Base-by-base conservation (phyloP, 1,140 invertebrate genomes). In the Nephotettix cincticeps region DNA sequence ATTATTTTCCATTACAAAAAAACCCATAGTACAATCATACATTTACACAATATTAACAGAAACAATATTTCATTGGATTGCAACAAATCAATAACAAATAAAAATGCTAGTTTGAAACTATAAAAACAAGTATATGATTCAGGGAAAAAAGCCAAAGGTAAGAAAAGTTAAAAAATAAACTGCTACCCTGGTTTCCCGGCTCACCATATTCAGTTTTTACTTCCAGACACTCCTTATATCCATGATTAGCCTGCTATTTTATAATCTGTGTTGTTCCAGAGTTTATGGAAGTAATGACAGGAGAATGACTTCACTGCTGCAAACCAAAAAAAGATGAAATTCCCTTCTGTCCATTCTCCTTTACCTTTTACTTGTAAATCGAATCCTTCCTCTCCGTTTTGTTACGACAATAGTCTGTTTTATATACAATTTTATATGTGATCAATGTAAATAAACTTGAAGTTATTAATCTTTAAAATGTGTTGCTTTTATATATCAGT, bases 221-320 rank as follows among this genome's bases (percentile, higher is more conserved):
- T 28, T 14, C 17, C 29, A 19, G n/a, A 9, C 28, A 29, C 21
- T 21, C 27, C 23, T 3, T 23, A 27, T 70, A 13, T 14, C 23
- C 27, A 45, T 23, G 25, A 21, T 4, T 67, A 23, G 4, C 27
- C 23, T 68, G 6, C 54, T 61, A 21, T 9, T 11, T 21, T 61
- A 27, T 13, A 23, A 27, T 13, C 14, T 64, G 9, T 11, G 4
- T 54, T 66, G 32, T 54, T 70, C 2, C 71, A 77, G 76, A 77
- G 61, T 77, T 77, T 68, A 77, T 77, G 76, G 76, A 76, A 69
- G 75, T 77, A 73, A 77, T 77, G 76, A 76, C 75, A 27, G 76
- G 76, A 43, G 76, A 77, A 72, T 76, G 72, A 73, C 3, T 17
- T 43, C 40, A 43, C 40, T 43, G 4, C 4, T 21, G 6, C 19